Evolutionary conservation across 2,113 vertebrate genomes (phyloP).

Genomic region (Pseudonaja textilis): DNA sequence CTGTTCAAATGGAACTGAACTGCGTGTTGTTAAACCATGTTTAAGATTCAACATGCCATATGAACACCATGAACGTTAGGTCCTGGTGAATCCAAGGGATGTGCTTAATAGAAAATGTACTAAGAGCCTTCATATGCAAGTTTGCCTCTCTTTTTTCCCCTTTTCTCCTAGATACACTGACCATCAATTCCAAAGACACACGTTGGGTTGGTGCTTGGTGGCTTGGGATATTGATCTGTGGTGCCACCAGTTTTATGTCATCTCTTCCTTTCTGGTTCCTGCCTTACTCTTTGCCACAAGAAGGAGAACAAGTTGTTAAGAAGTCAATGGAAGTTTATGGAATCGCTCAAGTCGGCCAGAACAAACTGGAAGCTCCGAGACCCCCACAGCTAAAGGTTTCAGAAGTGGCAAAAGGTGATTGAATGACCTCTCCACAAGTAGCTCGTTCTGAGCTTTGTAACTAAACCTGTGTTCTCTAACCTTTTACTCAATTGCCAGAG

Average conservation of each 20-base stretch:
- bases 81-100: background rate
- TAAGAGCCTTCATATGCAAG: background rate
- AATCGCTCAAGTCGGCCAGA: slow-evolving; percentile 29
- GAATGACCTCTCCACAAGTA: background rate
- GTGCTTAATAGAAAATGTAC: background rate
- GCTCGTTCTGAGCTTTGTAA: background rate
- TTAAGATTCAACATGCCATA: background rate
- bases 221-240: slow-evolving; percentile 82
- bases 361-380: slow-evolving; percentile 20
- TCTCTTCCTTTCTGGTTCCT: slow-evolving; percentile 91
- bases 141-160: slow-evolving; percentile 18
- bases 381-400: slow-evolving; percentile 51
- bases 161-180: slow-evolving; percentile 72
- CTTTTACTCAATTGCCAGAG: background rate
- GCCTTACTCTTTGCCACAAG: slow-evolving; percentile 67
- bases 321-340: slow-evolving; percentile 32
- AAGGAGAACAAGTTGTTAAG: slow-evolving; percentile 43
- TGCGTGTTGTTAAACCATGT: background rate
- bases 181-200: slow-evolving; percentile 82
- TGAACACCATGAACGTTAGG: background rate
- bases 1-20: background rate
- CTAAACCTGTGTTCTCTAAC: background rate
- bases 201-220: slow-evolving; percentile 98
- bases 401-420: slow-evolving; percentile 56
- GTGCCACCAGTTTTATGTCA: slow-evolving; percentile 71